Evolutionary conservation across 1,140 invertebrate species (phyloP).

Genomic region (Araneus ventricosus): DNA sequence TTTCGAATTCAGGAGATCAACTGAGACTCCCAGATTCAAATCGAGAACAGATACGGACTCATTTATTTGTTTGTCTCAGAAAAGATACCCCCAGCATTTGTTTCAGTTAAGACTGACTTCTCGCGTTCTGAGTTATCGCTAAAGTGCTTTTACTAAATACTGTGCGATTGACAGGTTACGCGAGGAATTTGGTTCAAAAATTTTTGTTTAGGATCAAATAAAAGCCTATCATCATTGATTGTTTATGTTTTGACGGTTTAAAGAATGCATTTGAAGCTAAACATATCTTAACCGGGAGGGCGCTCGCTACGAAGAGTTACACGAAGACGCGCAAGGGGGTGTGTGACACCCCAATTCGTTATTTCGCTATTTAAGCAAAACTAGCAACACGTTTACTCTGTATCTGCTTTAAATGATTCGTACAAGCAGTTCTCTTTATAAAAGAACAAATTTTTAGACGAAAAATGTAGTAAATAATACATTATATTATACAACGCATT

Average conservation of each 20-base stretch:
- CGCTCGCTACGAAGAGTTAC: no score
- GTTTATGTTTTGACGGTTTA: not conserved
- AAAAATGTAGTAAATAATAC: no score
- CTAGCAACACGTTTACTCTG: no score
- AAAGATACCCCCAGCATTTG: not conserved
- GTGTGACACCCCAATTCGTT: no score
- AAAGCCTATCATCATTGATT: not conserved
- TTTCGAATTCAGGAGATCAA: conserved; percentile 25
- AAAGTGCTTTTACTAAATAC: not conserved
- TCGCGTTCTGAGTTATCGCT: not conserved
- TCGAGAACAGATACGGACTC: not conserved
- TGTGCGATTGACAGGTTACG: not conserved
- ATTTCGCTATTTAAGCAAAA: no score
- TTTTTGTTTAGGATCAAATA: not conserved
- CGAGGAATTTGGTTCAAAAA: not conserved
- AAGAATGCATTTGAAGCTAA: no score
- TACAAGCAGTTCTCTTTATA: no score
- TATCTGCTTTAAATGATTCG: no score
- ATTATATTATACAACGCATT: no score
- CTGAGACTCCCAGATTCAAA: not conserved
- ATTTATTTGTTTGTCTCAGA: not conserved
- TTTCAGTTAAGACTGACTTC: not conserved
- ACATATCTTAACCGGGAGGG: no score
- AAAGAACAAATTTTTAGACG: no score
- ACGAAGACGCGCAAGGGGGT: no score